Percentiles rank a stretch among this genome's conserved stretches.
Evolutionary conservation across 2,113 vertebrate species (phyloP).

Genomic region (Eretmochelys imbricata): DNA sequence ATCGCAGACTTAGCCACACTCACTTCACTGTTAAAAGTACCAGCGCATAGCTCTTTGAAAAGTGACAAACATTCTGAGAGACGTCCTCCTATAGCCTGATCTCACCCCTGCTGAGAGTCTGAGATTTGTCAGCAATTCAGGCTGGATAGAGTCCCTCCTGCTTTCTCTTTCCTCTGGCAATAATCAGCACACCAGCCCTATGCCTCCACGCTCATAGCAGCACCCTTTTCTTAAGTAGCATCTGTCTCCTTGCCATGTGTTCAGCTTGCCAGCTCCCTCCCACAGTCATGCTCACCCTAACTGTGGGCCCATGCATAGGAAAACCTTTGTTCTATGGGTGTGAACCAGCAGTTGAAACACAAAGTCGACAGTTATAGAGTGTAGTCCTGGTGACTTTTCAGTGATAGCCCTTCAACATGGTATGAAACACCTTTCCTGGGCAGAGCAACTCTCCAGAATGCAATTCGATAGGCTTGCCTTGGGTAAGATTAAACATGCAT

Average conservation of each 20-base stretch:
- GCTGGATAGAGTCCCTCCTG: neutral
- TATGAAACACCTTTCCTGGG: neutral
- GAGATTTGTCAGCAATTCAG: neutral
- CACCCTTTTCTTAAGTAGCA: fast-evolving
- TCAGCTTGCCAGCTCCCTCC: neutral
- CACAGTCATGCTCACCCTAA: neutral
- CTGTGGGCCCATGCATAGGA: neutral
- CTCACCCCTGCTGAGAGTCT: neutral
- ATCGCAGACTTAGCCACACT: neutral
- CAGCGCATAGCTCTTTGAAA: neutral
- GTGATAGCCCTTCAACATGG: neutral
- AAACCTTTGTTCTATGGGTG: neutral
- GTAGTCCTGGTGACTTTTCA: neutral
- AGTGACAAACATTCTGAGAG: neutral
- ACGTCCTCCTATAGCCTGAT: neutral
- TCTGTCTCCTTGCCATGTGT: neutral
- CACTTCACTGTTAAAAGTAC: neutral
- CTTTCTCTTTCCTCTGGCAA: neutral
- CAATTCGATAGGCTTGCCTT: neutral
- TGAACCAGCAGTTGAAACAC: neutral
- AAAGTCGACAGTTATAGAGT: neutral
- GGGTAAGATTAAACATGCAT: too few species aligned
- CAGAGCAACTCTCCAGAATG: neutral
- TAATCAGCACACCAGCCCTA: too few species aligned
- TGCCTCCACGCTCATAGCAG: neutral